Conservation (phyloP, 1,140 invertebrate genomes). For the Episyrphus balteatus region DNA sequence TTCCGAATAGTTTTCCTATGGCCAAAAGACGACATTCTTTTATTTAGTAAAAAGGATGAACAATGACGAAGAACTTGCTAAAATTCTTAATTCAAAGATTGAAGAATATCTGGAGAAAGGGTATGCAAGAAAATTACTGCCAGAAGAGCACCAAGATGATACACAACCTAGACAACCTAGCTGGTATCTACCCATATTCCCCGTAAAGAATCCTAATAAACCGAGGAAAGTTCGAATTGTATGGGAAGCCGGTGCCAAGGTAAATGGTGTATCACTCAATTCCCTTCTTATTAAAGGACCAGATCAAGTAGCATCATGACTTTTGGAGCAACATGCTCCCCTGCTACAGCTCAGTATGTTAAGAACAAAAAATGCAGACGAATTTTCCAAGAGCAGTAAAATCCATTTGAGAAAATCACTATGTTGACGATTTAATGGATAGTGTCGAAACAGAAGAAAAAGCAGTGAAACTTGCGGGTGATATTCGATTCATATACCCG, state of each 20-base stretch:
- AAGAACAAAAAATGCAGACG: conserved; percentile 13
- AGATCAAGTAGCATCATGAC: conserved; percentile 10
- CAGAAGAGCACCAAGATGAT: no score
- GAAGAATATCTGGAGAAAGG: not conserved
- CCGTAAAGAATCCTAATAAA: conserved; percentile 14
- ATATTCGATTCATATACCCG: no score
- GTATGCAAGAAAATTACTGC: not conserved
- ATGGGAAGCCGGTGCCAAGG: conserved; percentile 13
- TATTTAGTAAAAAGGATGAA: not conserved
- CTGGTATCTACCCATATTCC: conserved; percentile 24
- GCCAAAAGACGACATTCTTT: no score
- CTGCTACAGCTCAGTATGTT: conserved; percentile 14
- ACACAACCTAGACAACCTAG: no score
- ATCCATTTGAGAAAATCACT: conserved; percentile 19
- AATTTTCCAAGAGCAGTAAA: conserved; percentile 13
- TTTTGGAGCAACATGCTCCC: conserved; percentile 15
- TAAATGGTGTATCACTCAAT: conserved; percentile 13
- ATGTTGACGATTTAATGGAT: conserved; percentile 28
- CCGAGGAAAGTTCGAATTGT: conserved; percentile 15
- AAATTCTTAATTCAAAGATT: not conserved
- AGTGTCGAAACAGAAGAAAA: conserved; percentile 2
- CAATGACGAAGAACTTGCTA: no score
- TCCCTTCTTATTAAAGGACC: conserved; percentile 8
- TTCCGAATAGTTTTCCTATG: no score
- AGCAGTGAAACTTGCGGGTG: no score